Conservation (phyloP, 2,888 invertebrate genomes). For the Tetragnatha montana region DNA sequence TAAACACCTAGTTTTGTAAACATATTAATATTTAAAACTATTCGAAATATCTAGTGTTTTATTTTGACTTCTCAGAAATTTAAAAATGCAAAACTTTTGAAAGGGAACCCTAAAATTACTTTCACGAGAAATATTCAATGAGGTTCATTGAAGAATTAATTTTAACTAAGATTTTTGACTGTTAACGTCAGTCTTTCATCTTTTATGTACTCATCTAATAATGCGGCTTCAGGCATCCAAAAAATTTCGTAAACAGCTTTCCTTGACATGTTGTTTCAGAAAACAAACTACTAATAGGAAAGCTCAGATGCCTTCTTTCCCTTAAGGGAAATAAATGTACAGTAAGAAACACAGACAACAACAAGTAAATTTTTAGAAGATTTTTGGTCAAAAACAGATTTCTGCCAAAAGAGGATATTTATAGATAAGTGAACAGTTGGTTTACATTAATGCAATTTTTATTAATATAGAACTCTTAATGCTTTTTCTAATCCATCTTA, state of each 20-base stretch:
- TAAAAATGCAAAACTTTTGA: no score
- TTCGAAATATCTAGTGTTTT: no score
- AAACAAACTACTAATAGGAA: not conserved
- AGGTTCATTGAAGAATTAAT: not conserved
- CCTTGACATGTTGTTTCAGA: not conserved
- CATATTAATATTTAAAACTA: no score
- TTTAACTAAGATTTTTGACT: not conserved
- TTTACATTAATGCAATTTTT: no score
- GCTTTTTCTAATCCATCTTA: no score
- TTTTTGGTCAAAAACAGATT: not conserved
- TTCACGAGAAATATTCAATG: not conserved
- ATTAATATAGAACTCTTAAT: no score
- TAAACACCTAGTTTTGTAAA: no score
- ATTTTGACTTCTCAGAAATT: no score
- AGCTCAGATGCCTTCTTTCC: not conserved
- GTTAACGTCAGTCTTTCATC: not conserved
- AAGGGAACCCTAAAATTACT: no score
- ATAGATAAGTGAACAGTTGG: no score
- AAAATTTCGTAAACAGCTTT: not conserved
- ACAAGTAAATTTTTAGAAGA: not conserved
- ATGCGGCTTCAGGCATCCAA: not conserved
- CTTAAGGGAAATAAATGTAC: not conserved
- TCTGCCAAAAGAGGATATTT: no score
- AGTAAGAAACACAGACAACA: not conserved
- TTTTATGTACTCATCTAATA: not conserved